Conservation (phyloP, 2,888 invertebrate genomes). For the Norana najaformis region DNA sequence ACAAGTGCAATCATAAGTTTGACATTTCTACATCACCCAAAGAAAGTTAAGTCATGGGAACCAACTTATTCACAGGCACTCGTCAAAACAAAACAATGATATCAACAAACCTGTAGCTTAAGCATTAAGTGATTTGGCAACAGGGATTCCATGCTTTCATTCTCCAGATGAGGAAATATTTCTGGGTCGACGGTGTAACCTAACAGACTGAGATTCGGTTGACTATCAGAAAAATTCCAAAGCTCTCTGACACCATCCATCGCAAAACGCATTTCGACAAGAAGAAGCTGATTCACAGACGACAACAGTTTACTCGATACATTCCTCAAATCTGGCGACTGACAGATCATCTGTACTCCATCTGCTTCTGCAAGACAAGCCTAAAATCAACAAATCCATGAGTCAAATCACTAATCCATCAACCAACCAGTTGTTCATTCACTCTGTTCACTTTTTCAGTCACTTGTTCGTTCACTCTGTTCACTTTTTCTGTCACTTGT, state of each 20-base stretch:
- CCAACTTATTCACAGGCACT: too few relatives aligned
- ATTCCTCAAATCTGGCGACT: conserved; percentile 45
- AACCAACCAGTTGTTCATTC: neutral
- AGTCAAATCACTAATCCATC: neutral
- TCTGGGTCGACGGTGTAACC: conserved; percentile 57
- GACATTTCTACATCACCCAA: too few relatives aligned
- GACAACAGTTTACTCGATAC: conserved; percentile 18
- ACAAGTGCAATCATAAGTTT: too few relatives aligned
- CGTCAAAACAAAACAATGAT: too few relatives aligned
- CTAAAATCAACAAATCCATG: neutral
- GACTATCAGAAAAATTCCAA: conserved; percentile 41
- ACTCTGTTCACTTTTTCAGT: too few relatives aligned
- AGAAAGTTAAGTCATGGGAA: too few relatives aligned
- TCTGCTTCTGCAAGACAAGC: neutral
- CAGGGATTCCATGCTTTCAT: neutral
- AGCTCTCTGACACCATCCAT: conserved; percentile 58
- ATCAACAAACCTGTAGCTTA: neutral
- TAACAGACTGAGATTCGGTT: conserved; percentile 47
- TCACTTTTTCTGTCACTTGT: too few relatives aligned
- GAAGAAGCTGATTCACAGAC: conserved; percentile 41
- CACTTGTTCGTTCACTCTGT: too few relatives aligned
- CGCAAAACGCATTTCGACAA: conserved; percentile 50
- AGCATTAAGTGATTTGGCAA: neutral
- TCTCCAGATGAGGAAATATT: neutral
- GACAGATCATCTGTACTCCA: conserved; percentile 50